These are phyloP conservation scores for Himalopsyche tibetana DNA, from an alignment of 2,888 invertebrate genomes.

Conservation along the genomic window DNA sequence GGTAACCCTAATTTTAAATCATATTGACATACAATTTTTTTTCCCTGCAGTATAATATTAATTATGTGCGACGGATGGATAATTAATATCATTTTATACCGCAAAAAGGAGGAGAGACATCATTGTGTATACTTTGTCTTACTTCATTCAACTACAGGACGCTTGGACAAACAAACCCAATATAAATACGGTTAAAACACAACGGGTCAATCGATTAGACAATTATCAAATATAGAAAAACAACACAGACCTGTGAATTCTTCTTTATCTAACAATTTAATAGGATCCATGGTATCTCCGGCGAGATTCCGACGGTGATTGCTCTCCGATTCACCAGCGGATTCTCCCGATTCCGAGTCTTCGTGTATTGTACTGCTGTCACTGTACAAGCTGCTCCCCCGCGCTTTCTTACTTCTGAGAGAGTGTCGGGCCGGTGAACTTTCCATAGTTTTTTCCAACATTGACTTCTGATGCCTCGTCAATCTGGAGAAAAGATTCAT, in stretches of 20 bases:
- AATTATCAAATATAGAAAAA: conserved; percentile 49
- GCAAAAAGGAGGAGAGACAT: no score
- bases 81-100: no score
- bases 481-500: conserved; percentile 68
- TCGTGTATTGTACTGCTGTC: conserved; percentile 51
- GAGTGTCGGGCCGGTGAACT: conserved; percentile 44
- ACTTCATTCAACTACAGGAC: background rate
- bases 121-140: no score
- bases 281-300: conserved; percentile 73
- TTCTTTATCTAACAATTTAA: conserved; percentile 73
- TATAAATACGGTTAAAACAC: conserved; percentile 9
- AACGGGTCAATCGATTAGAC: no score
- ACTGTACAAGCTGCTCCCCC: conserved; percentile 40
- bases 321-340: conserved; percentile 5
- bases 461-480: conserved; percentile 74
- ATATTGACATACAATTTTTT: no score
- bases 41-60: no score
- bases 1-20: no score
- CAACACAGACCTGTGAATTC: conserved; percentile 73
- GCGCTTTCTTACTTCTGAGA: conserved; percentile 3
- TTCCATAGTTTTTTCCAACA: conserved; percentile 71
- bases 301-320: conserved; percentile 67
- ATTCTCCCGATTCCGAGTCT: conserved; percentile 53
- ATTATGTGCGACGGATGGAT: no score
- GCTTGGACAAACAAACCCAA: background rate